A percentile compares a stretch with the other conserved stretches of the same genome.
Evolutionary conservation across 2,113 vertebrate genomes (phyloP).

Genomic region (Labrus mixtus): DNA sequence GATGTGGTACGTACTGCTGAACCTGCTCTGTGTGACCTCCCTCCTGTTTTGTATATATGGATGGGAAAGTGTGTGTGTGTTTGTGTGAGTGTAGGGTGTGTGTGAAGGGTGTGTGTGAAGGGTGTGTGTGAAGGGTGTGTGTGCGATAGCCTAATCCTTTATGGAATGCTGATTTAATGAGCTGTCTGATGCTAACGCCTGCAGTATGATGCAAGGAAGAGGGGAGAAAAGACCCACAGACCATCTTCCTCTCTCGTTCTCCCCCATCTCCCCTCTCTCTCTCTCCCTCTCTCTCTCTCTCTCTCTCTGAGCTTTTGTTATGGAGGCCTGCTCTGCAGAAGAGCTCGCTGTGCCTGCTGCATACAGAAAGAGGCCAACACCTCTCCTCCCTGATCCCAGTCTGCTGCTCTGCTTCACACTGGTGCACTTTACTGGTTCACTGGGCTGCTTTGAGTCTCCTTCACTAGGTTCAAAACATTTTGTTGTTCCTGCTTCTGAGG

Average conservation of each 20-base stretch:
- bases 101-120: conserved; percentile 40
- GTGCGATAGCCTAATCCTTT: conserved; percentile 45
- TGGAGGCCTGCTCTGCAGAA: conserved; percentile 74
- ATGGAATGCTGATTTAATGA: conserved; percentile 61
- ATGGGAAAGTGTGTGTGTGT: conserved; percentile 25
- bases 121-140: conserved; percentile 33
- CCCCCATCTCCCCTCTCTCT: conserved; percentile 55
- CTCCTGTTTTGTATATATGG: background rate
- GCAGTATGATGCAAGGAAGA: conserved; percentile 16
- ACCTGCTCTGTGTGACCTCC: conserved; percentile 32
- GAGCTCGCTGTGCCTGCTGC: conserved; percentile 54
- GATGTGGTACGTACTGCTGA: conserved; percentile 88
- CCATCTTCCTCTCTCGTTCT: conserved; percentile 37
- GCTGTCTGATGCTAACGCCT: conserved; percentile 44
- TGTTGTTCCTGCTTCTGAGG: background rate
- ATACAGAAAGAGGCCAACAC: conserved; percentile 67
- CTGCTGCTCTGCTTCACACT: background rate
- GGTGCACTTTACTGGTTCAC: background rate
- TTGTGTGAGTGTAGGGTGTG: conserved; percentile 19
- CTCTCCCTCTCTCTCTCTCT: conserved; percentile 55
- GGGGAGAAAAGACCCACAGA: conserved; percentile 9
- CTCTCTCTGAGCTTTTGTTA: conserved; percentile 67
- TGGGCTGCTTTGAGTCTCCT: background rate
- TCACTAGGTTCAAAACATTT: background rate
- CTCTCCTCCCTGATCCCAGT: conserved; percentile 22